Conservation (phyloP, 2,888 invertebrate genomes). For the Ecliptopera silaceata region DNA sequence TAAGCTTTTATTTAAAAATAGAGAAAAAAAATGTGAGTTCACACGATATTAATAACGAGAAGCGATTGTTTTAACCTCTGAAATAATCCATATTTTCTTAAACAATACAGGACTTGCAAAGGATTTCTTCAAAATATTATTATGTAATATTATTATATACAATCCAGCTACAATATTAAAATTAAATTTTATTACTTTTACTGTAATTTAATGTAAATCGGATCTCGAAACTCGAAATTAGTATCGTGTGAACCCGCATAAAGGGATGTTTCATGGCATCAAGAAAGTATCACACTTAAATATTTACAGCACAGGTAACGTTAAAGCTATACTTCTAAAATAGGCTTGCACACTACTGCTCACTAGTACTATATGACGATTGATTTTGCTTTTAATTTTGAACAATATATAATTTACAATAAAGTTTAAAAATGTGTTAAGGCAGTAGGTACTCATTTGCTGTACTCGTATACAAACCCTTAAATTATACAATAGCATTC, state of each 20-base stretch:
- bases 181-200: too few species aligned
- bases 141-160: too few species aligned
- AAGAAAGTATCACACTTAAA: conserved; percentile 65
- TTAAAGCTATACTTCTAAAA: conserved; percentile 65
- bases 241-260: conserved; percentile 21
- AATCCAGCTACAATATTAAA: too few species aligned
- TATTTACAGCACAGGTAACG: conserved; percentile 67
- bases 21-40: conserved; percentile 22
- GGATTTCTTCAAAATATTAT: too few species aligned
- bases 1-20: conserved; percentile 16
- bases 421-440: conserved; percentile 1
- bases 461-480: conserved; percentile 4
- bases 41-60: conserved; percentile 5
- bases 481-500: conserved; percentile 28
- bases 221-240: too few species aligned
- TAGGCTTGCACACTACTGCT: conserved; percentile 23
- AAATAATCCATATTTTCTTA: too few species aligned
- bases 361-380: neutral
- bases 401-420: neutral
- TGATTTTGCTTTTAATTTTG: neutral
- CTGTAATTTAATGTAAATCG: too few species aligned
- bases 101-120: neutral
- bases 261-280: conserved; percentile 66
- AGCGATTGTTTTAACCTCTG: neutral
- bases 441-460: neutral